Evolutionary conservation across 2,888 invertebrate genomes (phyloP).

Genomic region (Ophion slaviceki): DNA sequence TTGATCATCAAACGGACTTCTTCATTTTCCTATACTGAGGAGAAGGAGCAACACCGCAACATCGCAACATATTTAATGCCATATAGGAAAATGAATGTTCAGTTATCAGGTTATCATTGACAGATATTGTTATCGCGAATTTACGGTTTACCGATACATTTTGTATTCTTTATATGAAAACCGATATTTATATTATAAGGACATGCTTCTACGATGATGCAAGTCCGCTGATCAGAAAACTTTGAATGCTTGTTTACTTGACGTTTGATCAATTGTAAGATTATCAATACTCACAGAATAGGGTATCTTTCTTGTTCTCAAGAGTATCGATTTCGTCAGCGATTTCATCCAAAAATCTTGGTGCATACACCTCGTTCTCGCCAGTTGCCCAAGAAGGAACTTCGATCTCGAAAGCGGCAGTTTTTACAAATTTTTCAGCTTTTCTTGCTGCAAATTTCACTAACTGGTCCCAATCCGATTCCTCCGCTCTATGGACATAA

Average conservation of each 20-base stretch:
- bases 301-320: conserved; percentile 92
- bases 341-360: conserved; percentile 93
- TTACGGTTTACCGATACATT: too few species aligned
- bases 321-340: conserved; percentile 92
- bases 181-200: not conserved
- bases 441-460: conserved; percentile 91
- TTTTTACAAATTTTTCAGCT: conserved; percentile 91
- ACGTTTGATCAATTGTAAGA: not conserved
- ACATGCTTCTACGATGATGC: too few species aligned
- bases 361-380: conserved; percentile 90
- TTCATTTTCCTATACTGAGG: too few species aligned
- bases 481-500: conserved; percentile 85
- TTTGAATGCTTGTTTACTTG: not conserved
- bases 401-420: conserved; percentile 90
- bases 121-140: too few species aligned
- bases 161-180: not conserved
- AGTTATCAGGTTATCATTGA: too few species aligned
- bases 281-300: conserved; percentile 88
- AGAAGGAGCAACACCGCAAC: too few species aligned
- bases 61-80: too few species aligned
- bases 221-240: not conserved
- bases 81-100: too few species aligned
- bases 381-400: conserved; percentile 84
- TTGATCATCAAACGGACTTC: not conserved
- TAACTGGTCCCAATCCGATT: conserved; percentile 92